Evolutionary conservation across 2,113 vertebrate genomes (phyloP).

Genomic region (Tichodroma muraria): DNA sequence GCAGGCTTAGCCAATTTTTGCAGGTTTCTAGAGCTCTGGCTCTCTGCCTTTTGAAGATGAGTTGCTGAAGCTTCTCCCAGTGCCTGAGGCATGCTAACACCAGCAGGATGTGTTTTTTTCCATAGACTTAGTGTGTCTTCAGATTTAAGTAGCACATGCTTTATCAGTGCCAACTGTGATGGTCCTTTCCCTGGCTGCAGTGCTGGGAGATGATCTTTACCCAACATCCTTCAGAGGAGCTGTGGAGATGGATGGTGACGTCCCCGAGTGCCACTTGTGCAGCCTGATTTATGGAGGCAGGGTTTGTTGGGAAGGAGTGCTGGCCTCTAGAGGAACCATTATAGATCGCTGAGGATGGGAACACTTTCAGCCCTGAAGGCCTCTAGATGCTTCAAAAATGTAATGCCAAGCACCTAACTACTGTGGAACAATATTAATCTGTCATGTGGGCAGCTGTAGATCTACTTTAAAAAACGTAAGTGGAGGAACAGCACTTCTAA

Average conservation of each 20-base stretch:
- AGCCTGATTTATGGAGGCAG: conserved; percentile 87
- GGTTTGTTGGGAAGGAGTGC: conserved; percentile 76
- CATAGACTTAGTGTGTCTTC: conserved; percentile 71
- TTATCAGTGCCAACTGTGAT: conserved; percentile 68
- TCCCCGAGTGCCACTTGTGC: conserved; percentile 76
- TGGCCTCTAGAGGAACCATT: conserved; percentile 77
- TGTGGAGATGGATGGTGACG: conserved; percentile 77
- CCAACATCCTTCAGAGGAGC: conserved; percentile 69
- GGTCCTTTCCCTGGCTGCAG: conserved; percentile 62
- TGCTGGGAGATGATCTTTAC: conserved; percentile 59
- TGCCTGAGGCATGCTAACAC: conserved; percentile 76
- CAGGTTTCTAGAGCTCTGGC: conserved; percentile 81
- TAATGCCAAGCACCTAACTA: conserved; percentile 84
- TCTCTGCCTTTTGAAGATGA: conserved; percentile 86
- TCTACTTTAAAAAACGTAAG: conserved; percentile 65
- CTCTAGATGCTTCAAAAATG: conserved; percentile 71
- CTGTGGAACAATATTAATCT: conserved; percentile 81
- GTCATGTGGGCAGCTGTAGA: conserved; percentile 82
- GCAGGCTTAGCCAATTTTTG: conserved; percentile 84
- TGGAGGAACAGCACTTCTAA: conserved; percentile 38
- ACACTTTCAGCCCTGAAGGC: conserved; percentile 77
- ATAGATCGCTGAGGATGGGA: conserved; percentile 76
- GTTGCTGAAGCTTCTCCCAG: conserved; percentile 76
- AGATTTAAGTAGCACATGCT: conserved; percentile 73
- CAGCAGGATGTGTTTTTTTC: conserved; percentile 69